Evolutionary conservation across 2,888 invertebrate genomes (phyloP), one percentile per base, ranked within the genome.

Genomic region (Ennomos fuscantarius): DNA sequence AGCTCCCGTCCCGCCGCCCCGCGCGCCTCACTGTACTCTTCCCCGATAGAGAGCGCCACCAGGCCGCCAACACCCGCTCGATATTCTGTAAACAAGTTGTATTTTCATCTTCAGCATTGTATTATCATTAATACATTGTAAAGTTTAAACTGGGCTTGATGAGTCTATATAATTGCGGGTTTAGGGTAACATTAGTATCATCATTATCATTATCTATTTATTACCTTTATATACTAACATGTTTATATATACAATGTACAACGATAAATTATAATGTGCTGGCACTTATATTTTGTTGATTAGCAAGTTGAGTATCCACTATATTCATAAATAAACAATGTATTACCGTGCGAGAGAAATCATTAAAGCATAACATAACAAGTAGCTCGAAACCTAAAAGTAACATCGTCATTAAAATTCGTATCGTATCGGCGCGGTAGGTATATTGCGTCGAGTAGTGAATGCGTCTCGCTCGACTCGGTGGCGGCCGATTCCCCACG

Each of bases 1-100:
- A 78, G 84, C 78, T 74, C 84, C 82, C 82, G 80, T 82, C 86
- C 84, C 87, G 81, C 87, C 79, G 71, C 78, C 84, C 78, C 76
- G 65, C 66, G 49, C 48, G 48, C 52, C 57, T 59, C 55, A 34
- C 60, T 63, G 60, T 70, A 46, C 72, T 71, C 78, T 76, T 70
- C 76, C 73, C 85, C 90, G 86, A 83, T 77, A 90, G 92, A 92
- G 89, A 63, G 89, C 90, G 90, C 90, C 81, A 89, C 87, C 63
- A 73, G 87, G 84, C 66, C 72, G 70, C 78, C 81, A 82, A 84
- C 86, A 82, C 84, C 81, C 87, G 90, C 81, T 89, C 90, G 84
- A 91, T 92, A 91, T 89, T 79, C 90, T 91, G 90, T 90, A 90
- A 90, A 90, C 89, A 89, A 89, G 78, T 81, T 83, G 85, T 84